Evolutionary conservation across 1,140 invertebrate species (phyloP).

Genomic region (Cotesia glomerata): DNA sequence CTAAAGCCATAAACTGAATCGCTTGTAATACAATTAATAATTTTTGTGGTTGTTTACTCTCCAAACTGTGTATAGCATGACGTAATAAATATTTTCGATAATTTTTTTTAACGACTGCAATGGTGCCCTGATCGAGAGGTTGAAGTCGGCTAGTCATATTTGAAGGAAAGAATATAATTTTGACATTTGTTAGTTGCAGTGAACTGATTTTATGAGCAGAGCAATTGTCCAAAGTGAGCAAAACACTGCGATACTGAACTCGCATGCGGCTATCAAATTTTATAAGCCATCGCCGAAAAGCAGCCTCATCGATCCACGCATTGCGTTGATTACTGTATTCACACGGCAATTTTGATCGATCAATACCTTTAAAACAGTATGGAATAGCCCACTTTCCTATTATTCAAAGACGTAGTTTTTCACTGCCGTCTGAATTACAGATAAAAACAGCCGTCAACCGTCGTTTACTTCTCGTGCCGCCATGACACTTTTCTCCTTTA

Average conservation of each 20-base stretch:
- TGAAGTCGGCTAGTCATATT: constrained; percentile 7
- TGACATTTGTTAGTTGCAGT: constrained; percentile 4
- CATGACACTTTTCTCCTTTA: constrained; percentile 16
- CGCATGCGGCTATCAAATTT: constrained; percentile 3
- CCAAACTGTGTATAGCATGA: constrained; percentile 14
- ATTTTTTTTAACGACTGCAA: constrained; percentile 18
- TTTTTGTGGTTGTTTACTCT: constrained; percentile 17
- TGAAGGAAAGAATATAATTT: constrained; percentile 17
- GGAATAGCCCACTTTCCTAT: constrained; percentile 20
- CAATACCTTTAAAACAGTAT: constrained; percentile 13
- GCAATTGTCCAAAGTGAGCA: constrained; percentile 5
- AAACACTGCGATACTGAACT: constrained; percentile 6
- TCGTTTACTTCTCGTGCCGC: constrained; percentile 8
- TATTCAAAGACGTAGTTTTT: constrained; percentile 16
- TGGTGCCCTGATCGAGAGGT: constrained; percentile 8
- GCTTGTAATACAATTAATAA: background rate
- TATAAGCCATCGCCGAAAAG: background rate
- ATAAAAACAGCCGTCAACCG: constrained; percentile 10
- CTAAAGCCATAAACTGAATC: background rate
- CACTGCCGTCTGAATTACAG: constrained; percentile 16
- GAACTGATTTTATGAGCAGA: background rate
- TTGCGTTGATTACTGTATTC: constrained; percentile 12
- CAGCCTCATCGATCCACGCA: background rate
- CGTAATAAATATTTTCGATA: constrained; percentile 18
- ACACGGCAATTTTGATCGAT: constrained; percentile 19